A percentile compares a stretch with the other conserved stretches of the same genome.
phyloP scores from a whole-genome alignment of 2,113 vertebrate species.

The Probosciger aterrimus region DNA sequence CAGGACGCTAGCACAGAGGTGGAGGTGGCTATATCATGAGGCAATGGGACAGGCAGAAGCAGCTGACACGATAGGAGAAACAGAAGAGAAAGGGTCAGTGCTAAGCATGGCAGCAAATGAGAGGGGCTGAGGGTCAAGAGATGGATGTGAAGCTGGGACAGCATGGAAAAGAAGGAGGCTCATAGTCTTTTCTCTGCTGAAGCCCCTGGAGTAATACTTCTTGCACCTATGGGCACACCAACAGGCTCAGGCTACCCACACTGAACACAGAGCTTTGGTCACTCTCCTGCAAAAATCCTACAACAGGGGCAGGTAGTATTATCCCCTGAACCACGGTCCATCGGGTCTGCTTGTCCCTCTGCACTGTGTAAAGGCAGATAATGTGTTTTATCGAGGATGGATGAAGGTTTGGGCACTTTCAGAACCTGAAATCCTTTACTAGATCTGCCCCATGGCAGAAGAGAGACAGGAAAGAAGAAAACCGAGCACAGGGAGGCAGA shows the following conservation, averaged over 20 bases:
- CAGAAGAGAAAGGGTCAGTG: neutral
- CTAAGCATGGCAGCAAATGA: neutral
- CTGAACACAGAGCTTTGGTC: neutral
- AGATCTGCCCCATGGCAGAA: neutral
- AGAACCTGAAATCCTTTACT: neutral
- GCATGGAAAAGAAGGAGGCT: neutral
- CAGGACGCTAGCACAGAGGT: neutral
- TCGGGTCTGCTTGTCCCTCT: neutral
- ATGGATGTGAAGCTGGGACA: neutral
- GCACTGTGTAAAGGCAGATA: neutral
- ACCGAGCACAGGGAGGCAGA: neutral
- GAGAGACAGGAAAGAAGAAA: neutral
- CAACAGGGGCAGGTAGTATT: neutral
- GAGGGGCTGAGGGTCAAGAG: neutral
- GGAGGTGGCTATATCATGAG: neutral
- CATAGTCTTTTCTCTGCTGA: neutral
- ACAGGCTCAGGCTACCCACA: neutral
- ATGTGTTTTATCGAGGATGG: neutral
- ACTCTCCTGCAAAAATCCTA: neutral
- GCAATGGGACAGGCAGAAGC: neutral
- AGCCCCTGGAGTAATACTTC: neutral
- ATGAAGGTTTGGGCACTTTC: neutral
- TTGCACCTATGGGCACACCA: neutral
- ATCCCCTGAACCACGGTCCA: neutral
- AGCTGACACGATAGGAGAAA: neutral